These are phyloP conservation scores for Anguilla rostrata DNA, from an alignment of 2,113 vertebrate genomes.

Conservation along the genomic window DNA sequence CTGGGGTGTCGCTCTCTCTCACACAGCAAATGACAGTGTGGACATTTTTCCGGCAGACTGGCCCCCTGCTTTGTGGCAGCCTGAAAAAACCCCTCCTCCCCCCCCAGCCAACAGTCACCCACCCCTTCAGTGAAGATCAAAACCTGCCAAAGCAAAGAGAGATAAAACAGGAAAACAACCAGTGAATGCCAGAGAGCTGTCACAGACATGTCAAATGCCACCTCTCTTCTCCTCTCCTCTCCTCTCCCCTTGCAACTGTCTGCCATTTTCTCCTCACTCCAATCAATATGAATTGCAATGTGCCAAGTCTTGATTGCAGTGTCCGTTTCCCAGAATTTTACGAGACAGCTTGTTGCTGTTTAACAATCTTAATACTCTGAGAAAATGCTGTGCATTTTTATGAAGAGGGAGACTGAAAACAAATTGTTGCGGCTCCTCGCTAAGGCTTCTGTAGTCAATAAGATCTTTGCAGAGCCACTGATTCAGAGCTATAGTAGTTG, in stretches of 20 bases:
- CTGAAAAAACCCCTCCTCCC: not conserved
- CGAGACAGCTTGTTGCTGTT: conserved; percentile 71
- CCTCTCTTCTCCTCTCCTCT: conserved; percentile 39
- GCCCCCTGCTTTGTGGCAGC: not conserved
- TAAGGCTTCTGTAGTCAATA: too few relatives aligned
- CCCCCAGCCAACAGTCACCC: not conserved
- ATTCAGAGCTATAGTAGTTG: not conserved
- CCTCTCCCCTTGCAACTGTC: conserved; percentile 61
- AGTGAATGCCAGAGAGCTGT: conserved; percentile 19
- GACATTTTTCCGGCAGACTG: not conserved
- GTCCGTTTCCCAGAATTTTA: conserved; percentile 67
- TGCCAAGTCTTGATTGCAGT: conserved; percentile 67
- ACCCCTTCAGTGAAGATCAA: not conserved
- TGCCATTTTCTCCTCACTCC: conserved; percentile 71
- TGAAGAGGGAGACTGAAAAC: conserved; percentile 48
- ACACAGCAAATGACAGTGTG: conserved; percentile 1
- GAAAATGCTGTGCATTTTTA: conserved; percentile 60
- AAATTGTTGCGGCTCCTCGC: conserved; percentile 18
- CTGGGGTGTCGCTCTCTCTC: not conserved
- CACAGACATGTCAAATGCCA: not conserved
- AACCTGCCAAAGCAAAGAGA: not conserved
- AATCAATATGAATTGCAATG: conserved; percentile 71
- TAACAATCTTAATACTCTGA: conserved; percentile 70
- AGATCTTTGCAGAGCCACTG: not conserved
- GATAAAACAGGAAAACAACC: not conserved